Percentiles rank a stretch among this genome's conserved stretches.
Evolutionary conservation across 2,113 vertebrate genomes (phyloP).

Genomic region (Nothobranchius kuhntae): DNA sequence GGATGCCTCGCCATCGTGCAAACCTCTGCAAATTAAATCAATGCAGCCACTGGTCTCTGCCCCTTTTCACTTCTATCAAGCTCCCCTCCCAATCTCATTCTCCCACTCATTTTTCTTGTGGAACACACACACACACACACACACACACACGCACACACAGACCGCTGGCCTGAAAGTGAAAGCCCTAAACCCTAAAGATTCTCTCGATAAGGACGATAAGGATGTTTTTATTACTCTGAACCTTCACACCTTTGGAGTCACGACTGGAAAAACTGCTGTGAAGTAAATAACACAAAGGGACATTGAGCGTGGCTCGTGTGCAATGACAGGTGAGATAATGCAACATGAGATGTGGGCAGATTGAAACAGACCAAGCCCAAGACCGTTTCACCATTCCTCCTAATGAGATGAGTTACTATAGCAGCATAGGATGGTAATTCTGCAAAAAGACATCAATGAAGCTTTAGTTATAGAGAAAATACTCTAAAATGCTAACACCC

Average conservation of each 20-base stretch:
- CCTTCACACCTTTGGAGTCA: constrained; percentile 38
- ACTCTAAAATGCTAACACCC: constrained; percentile 59
- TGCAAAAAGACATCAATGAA: constrained; percentile 44
- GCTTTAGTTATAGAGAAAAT: constrained; percentile 56
- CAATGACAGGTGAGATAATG: constrained; percentile 70
- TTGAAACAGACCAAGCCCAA: constrained; percentile 69
- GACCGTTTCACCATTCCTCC: constrained; percentile 69
- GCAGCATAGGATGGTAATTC: constrained; percentile 48
- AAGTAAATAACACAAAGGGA: constrained; percentile 63
- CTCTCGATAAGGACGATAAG: constrained; percentile 54
- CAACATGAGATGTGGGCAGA: constrained; percentile 68
- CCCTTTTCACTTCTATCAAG: constrained; percentile 70
- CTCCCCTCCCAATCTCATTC: constrained; percentile 5
- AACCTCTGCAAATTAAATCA: constrained; percentile 85
- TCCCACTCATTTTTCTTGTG: constrained; percentile 42
- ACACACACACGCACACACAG: constrained; percentile 22
- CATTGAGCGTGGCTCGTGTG: constrained; percentile 46
- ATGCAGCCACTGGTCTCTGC: constrained; percentile 73
- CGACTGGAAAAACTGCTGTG: constrained; percentile 6
- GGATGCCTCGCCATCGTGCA: constrained; percentile 81
- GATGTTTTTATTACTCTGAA: constrained; percentile 61
- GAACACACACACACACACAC: constrained; percentile 10
- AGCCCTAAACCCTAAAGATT: constrained; percentile 55
- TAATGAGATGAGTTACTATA: constrained; percentile 70
- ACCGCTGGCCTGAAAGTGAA: constrained; percentile 39